These are phyloP conservation scores for Acrocyrtus sp. DNA, from an alignment of 2,888 invertebrate species.

Conservation along the genomic window DNA sequence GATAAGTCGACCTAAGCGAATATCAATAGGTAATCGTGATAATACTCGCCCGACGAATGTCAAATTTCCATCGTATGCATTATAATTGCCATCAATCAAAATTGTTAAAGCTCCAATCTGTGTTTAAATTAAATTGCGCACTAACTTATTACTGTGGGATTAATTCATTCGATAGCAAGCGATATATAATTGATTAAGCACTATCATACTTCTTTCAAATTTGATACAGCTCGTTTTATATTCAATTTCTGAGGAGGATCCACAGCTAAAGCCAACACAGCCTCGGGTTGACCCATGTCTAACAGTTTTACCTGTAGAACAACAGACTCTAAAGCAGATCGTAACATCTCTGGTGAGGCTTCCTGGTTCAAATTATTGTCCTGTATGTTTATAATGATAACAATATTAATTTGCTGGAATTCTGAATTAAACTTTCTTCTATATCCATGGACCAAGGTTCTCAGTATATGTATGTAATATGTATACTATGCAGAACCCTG, in stretches of 20 bases:
- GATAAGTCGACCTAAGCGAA: constrained; percentile 83
- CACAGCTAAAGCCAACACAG: constrained; percentile 84
- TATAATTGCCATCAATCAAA: constrained; percentile 69
- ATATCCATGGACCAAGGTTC: no score
- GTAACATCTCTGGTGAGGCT: constrained; percentile 78
- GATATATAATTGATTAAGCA: no score
- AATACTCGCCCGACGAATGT: constrained; percentile 87
- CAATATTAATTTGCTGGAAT: no score
- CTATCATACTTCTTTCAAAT: constrained; percentile 83
- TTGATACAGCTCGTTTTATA: constrained; percentile 82
- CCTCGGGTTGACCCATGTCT: constrained; percentile 82
- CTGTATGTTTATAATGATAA: background rate
- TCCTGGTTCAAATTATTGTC: constrained; percentile 68
- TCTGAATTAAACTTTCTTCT: no score
- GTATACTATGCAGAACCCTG: no score
- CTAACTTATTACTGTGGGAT: background rate
- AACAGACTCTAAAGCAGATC: constrained; percentile 83
- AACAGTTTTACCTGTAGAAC: constrained; percentile 84
- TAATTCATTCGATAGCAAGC: no score
- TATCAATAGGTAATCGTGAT: constrained; percentile 84
- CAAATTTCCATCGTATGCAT: constrained; percentile 81
- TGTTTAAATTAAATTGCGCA: no score
- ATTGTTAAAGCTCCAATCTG: constrained; percentile 83
- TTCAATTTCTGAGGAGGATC: constrained; percentile 87
- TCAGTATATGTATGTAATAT: no score